These are phyloP conservation scores for Lasioglossum morio DNA, from an alignment of 2,888 invertebrate genomes.

Conservation along the genomic window DNA sequence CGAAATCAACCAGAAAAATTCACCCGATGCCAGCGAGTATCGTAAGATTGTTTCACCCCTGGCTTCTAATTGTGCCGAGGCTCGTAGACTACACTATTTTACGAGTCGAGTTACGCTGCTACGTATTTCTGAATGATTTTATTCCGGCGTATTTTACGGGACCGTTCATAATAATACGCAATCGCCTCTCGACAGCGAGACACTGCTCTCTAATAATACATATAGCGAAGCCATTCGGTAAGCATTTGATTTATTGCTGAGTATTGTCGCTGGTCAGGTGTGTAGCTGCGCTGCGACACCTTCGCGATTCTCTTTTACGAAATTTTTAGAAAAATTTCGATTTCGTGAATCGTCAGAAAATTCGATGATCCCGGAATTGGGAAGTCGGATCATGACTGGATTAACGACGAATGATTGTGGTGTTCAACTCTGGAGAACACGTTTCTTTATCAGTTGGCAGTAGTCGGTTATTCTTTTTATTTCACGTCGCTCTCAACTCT, in stretches of 20 bases:
- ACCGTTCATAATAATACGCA: background rate
- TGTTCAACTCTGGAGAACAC: background rate
- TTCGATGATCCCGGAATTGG: background rate
- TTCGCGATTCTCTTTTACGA: no score
- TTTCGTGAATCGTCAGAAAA: no score
- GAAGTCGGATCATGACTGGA: no score
- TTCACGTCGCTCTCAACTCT: no score
- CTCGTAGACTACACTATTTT: background rate
- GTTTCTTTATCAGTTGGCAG: no score
- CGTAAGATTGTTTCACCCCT: background rate
- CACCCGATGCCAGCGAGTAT: background rate
- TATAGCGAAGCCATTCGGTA: background rate
- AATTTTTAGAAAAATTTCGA: no score
- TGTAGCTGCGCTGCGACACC: background rate
- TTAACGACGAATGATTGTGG: background rate
- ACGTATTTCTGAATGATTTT: background rate
- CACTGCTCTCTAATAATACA: background rate
- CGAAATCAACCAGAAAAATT: background rate
- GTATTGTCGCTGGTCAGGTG: background rate
- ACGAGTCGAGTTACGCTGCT: background rate
- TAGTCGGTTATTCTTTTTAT: no score
- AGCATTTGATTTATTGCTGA: background rate
- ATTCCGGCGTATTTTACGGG: background rate
- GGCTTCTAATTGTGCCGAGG: background rate
- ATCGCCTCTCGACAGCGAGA: background rate